phyloP scores from a whole-genome alignment of 64 coral and sea anemone species.

The Pocillopora damicornis region DNA sequence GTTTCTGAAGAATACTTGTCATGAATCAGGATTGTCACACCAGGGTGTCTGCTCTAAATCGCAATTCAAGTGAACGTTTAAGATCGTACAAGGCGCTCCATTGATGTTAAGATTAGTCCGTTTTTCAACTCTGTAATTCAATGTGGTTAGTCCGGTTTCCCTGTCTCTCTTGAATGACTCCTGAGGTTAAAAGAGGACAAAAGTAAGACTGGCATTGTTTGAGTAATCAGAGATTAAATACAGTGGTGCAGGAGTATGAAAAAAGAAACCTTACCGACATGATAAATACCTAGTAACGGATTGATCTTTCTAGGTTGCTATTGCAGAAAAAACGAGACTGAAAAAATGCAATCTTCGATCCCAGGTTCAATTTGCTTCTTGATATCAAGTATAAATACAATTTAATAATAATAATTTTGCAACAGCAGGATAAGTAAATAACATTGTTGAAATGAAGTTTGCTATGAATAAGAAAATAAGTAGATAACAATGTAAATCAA shows the following conservation, averaged over 20 bases:
- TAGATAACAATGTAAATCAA: no score
- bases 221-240: neutral
- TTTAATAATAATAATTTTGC: no score
- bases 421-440: no score
- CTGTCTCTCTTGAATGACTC: conserved; percentile 84
- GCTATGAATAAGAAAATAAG: no score
- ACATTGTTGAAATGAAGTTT: no score
- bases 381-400: no score
- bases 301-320: no score
- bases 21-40: conserved; percentile 71
- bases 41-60: conserved; percentile 80
- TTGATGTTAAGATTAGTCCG: conserved; percentile 63
- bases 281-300: no score
- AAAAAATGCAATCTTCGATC: no score
- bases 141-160: conserved; percentile 68
- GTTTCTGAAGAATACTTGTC: neutral
- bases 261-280: neutral
- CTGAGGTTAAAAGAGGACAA: conserved; percentile 17
- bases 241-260: neutral
- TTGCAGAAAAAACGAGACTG: no score
- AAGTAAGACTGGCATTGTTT: neutral
- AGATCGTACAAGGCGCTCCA: conserved; percentile 53
- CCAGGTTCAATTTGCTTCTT: no score
- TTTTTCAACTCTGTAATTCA: conserved; percentile 74
- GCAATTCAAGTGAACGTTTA: conserved; percentile 78